Evolutionary conservation across 2,113 vertebrate species (phyloP), one percentile per base, ranked within the genome.

Genomic region (Empidonax traillii): DNA sequence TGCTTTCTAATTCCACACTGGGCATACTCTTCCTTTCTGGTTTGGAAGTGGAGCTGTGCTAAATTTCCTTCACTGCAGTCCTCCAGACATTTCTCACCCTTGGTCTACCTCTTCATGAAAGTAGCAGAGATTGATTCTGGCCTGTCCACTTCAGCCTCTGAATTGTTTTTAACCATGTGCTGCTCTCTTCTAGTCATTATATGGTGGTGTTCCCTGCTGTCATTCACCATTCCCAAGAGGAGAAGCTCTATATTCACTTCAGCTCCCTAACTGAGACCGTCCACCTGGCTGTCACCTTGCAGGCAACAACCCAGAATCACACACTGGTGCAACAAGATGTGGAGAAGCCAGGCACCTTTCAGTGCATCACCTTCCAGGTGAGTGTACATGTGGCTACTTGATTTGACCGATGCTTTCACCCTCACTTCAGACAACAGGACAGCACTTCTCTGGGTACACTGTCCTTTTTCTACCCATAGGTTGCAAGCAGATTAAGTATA

Each of bases 161-260:
- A 82, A 47, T 19, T n/a, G 43, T 28, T 89, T 94, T 66, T 93
- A 6, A 62, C 39, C 11, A 43, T 10, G 43, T 41, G 6, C 44
- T 75, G 37, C 37, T 93, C 56, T 93, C 52, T 96, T 82, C 44
- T 63, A 97, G 90, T 43, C 94, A 95, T 27, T 96, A 80, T 13
- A 51, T 92, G 79, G 79, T 97, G 35, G 79, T 93, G 65, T 79
- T 97, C 69, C 96, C 96, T 74, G 96, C 94, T 67, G 21, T 92
- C 73, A 86, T 97, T 77, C 89, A 85, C 61, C 27, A 71, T 21
- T 82, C 51, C 27, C 73, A 78, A 2, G 63, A 93, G 35, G 94
- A 97, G 77, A 93, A 73, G 31, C 65, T 97, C 41, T 97, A 89
- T 47, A 37, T 97, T 69, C 92, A 96, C 71, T 35, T 97, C 63